Evolutionary conservation across 2,888 invertebrate species (phyloP).

Genomic region (Ichneumoninae sp.): DNA sequence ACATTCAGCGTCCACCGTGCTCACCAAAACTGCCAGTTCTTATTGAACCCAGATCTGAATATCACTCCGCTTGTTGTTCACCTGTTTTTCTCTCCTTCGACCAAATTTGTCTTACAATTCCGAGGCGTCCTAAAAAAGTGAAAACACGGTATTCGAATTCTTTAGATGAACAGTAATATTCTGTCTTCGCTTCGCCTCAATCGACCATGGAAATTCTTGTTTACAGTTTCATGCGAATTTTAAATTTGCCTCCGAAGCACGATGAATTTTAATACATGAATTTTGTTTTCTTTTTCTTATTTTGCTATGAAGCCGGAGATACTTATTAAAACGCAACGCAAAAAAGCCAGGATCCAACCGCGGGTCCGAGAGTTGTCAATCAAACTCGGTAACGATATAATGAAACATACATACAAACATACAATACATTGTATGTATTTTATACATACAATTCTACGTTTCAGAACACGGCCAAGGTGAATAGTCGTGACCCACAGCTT

Average conservation of each 20-base stretch:
- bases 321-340: conserved; percentile 3
- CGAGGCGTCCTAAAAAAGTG: conserved; percentile 86
- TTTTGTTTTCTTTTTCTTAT: background rate
- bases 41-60: background rate
- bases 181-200: too few species aligned
- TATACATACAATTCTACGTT: conserved; percentile 10
- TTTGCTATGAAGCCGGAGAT: conserved; percentile 1
- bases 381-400: background rate
- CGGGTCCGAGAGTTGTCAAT: conserved; percentile 1
- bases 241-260: background rate
- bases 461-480: conserved; percentile 68
- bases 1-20: too few species aligned
- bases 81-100: too few species aligned
- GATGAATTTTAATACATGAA: background rate
- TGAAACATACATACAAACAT: background rate
- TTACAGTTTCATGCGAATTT: background rate
- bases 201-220: background rate
- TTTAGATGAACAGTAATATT: background rate
- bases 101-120: conserved; percentile 87
- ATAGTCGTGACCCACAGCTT: conserved; percentile 66
- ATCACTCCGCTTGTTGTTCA: background rate
- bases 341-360: conserved; percentile 8
- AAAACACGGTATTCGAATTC: background rate
- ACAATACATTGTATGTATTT: too few species aligned
- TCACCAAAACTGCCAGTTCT: background rate